Evolutionary conservation across 2,888 invertebrate genomes (phyloP).

Genomic region (Tethea ocularis): DNA sequence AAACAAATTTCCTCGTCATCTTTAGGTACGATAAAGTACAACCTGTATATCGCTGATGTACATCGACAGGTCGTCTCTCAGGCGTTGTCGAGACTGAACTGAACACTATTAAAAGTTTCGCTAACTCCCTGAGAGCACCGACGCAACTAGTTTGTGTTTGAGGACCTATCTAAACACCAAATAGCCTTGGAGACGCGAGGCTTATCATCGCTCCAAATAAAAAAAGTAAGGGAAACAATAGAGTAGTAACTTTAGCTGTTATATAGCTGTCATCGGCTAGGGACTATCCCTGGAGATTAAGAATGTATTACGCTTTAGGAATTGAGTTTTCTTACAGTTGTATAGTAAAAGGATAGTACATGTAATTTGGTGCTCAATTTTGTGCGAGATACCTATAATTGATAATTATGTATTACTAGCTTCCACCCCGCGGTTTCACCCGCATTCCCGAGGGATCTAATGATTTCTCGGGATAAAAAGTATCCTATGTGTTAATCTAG

Average conservation of each 20-base stretch:
- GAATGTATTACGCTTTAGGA: conserved; percentile 6
- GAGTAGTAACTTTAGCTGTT: conserved; percentile 7
- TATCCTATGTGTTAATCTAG: no score
- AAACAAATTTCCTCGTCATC: background rate
- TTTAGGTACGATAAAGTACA: conserved; percentile 32
- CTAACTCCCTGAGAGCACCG: conserved; percentile 61
- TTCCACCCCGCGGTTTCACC: no score
- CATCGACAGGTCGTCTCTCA: conserved; percentile 40
- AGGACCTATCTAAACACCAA: conserved; percentile 47
- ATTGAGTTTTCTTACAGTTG: conserved; percentile 6
- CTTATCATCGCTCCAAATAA: conserved; percentile 12
- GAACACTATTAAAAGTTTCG: conserved; percentile 79
- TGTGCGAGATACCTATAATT: background rate
- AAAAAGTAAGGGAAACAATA: conserved; percentile 8
- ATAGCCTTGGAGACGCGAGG: conserved; percentile 22
- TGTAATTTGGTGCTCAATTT: background rate
- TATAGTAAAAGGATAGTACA: background rate
- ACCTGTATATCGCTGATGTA: conserved; percentile 39
- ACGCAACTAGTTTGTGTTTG: conserved; percentile 68
- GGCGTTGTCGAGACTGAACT: conserved; percentile 54
- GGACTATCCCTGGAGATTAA: background rate
- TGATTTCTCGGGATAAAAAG: no score
- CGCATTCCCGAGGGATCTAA: no score
- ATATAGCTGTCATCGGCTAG: conserved; percentile 5
- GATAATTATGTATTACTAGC: no score